Conservation (phyloP, 2,113 vertebrate genomes). For the Microcebus lehilahytsara region DNA sequence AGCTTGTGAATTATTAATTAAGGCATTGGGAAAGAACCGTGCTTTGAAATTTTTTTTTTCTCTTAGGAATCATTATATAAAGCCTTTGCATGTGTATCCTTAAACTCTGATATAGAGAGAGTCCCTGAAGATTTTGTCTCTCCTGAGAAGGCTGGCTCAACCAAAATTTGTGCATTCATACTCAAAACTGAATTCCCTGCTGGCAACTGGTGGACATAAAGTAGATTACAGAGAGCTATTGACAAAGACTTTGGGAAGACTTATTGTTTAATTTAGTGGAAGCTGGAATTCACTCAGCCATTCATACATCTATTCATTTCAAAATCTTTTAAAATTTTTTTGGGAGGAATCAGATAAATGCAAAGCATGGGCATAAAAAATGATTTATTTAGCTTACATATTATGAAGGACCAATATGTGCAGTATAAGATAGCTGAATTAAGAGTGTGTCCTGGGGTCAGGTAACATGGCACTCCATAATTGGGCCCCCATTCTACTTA, state of each 20-base stretch:
- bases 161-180: neutral
- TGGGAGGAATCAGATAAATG: neutral
- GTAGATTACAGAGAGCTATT: neutral
- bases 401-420: neutral
- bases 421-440: neutral
- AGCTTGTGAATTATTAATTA: constrained; percentile 40
- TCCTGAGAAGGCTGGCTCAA: neutral
- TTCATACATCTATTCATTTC: neutral
- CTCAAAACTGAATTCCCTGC: neutral
- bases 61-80: neutral
- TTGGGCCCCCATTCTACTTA: neutral
- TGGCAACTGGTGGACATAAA: neutral
- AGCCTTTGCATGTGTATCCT: neutral
- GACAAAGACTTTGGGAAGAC: neutral
- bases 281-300: neutral
- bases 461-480: neutral
- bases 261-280: neutral
- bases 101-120: neutral
- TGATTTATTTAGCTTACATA: neutral
- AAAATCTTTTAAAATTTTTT: neutral
- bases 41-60: neutral
- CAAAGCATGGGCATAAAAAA: neutral
- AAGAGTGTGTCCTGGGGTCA: neutral
- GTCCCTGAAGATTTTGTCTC: neutral
- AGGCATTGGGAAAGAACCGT: neutral